These are phyloP conservation scores for Rattus rattus DNA, from an alignment of 2,113 vertebrate genomes.

Conservation along the genomic window DNA sequence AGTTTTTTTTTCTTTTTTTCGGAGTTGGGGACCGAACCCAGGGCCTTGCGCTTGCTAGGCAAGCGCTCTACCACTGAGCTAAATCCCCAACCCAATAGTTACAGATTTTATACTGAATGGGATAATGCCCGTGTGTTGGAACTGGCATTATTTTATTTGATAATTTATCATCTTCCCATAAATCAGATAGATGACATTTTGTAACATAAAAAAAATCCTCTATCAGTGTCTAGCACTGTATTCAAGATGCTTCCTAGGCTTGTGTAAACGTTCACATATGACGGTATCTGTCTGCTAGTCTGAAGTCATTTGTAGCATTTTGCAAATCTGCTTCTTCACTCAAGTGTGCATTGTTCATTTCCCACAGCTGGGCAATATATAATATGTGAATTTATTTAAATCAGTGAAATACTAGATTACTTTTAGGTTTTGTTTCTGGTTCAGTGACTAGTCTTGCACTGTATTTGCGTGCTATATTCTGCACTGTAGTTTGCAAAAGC, in stretches of 20 bases:
- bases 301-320: neutral
- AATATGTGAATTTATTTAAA: slow-evolving; percentile 47
- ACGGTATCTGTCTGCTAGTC: neutral
- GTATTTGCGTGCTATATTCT: neutral
- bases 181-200: slow-evolving; percentile 3
- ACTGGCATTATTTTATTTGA: slow-evolving; percentile 10
- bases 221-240: neutral
- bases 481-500: slow-evolving; percentile 19
- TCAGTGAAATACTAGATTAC: slow-evolving; percentile 1
- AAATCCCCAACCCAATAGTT: neutral
- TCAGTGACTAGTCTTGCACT: slow-evolving; percentile 22
- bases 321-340: slow-evolving; percentile 3
- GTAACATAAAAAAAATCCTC: neutral
- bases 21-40: no score
- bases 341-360: slow-evolving; percentile 20
- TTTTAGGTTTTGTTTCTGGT: slow-evolving; percentile 38
- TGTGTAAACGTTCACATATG: neutral
- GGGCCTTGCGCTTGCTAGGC: no score
- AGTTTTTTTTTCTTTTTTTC: no score
- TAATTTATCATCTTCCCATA: neutral
- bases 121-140: neutral
- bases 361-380: neutral
- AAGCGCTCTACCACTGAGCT: no score
- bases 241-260: neutral
- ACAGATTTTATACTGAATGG: slow-evolving; percentile 12